Base-by-base conservation (phyloP, 2,888 invertebrate genomes). In the Patella ulyssiponensis region DNA sequence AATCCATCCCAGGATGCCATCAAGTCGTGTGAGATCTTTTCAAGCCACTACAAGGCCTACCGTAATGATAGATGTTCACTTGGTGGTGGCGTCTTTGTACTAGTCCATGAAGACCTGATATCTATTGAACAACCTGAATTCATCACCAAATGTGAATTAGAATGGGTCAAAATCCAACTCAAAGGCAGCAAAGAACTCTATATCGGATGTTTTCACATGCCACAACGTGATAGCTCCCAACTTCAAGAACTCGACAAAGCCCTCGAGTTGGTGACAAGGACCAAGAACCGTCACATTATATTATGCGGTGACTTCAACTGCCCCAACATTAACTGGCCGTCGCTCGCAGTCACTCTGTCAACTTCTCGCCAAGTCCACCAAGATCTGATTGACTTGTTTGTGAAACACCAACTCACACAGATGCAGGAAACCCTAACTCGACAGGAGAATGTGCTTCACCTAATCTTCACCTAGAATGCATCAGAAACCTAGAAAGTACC, bases 71-170 rank as follows among this genome's bases (percentile, higher is more conserved):
- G 82, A 27, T 44, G 70, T 1, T 54, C 80, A 12, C 20, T 74
- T 33, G 79, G 80, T 51, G 81, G 81, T 11, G 82, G 82, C 15
- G 79, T 79, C 15, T 81, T 81, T 71, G 54, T 81, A 3, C 58
- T 74, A 64, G 79, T 81, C 1, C 72, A 81, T 14, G 33, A 81
- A 69, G 71, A 75, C 64, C 52, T 80, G 2, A 69, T 79, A 3
- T 58, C 81, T 17, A 54, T 54, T 17, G 80, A 83, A 76, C 69
- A 80, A 69, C 71, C 78, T 27, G 77, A 79, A 54, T 73, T 75
- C 17, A 73, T 81, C 4, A 81, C 78, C 23, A 54, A 79, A 27
- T 79, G 81, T 58, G 81, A 83, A 78, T 56, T 81, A 2, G 73
- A 75, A 69, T 81, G 78, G 80, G 75, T 70, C 15, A 75, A 83